Evolutionary conservation across 2,888 invertebrate genomes (phyloP), one percentile per base, ranked within the genome.

Genomic region (Formica aserva): DNA sequence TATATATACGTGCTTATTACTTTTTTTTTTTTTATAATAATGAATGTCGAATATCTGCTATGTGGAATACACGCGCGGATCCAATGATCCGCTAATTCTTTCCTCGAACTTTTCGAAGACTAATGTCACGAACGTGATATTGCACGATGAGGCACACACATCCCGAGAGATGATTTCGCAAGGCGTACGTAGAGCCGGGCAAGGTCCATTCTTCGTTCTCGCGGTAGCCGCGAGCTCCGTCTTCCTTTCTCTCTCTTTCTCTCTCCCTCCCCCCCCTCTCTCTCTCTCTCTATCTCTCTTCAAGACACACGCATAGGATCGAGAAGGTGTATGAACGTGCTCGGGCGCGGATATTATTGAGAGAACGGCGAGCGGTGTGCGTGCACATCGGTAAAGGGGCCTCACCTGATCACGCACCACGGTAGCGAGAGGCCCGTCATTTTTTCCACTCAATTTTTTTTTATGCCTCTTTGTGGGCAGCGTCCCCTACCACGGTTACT

Each of bases 381-480:
- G 86, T 89, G 89, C 78, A 84, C 82, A 82, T 83, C 74, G 72
- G 67, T 41, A 67, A 72, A 74, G 60, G 82, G 66, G 86, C 77
- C 88, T 87, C 90, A 90, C 89, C 91, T 90, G 93, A 93, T 92
- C 92, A 91, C 94, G 93, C 91, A 93, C 89, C 89, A 93, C 94
- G 91, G 94, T 94, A 94, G 94, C 94, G 91, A 91, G 88, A 91
- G 91, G 90, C 92, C 93, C 92, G 92, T 93, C 93, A 93, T 94
- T 93, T 94, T 93, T 94, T 93, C 91, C 91, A 89, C 89, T 90
- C 88, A 87, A 87, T 90, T 88, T 91, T 91, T 57, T 91, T 91
- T 91, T 88, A 84, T 85, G 62, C 75, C 72, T 87, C 86, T 82
- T 83, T 78, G 83, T 66, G 66, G 52, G 80, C 83, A 80, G 80